Base-by-base conservation (phyloP, 2,888 invertebrate species). In the Lasioglossum villosulum region DNA sequence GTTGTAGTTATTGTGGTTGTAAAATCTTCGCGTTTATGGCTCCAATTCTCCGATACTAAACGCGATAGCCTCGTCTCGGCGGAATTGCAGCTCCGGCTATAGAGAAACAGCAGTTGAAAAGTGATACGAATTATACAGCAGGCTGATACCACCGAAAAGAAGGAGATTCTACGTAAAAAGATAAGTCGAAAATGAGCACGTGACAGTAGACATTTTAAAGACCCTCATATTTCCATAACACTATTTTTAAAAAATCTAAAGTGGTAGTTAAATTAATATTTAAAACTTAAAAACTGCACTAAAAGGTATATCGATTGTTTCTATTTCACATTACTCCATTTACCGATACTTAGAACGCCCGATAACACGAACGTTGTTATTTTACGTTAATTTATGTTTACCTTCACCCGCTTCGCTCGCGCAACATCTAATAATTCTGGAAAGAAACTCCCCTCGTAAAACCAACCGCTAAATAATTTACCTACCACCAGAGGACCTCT, bases 341-440 rank as follows among this genome's bases (percentile, higher is more conserved):
- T 70, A 2, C 39, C n/a, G 39, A 70, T 70, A 39, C 39, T 6
- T 16, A 2, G 70, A 39, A n/a, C 70, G 4, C 14, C 39, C 23
- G 70, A 70, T 70, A 70, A 14, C 70, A 39, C 37, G 37, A 70
- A 39, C 39, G 14, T 10, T 23, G 23, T 37, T 37, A 4, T 37
- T 68, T 70, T 70, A n/a, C 39, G 39, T 70, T 39, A 70, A 70
- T 70, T 70, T 70, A 70, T 70, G 70, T 70, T 70, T 70, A 39
- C 70, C 70, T 70, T 70, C 70, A 70, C 70, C 70, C 12, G 37
- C n/a, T 39, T 70, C 39, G 39, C 12, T 70, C 23, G 23, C 23
- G 23, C 14, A n/a, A 14, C 70, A 23, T 34, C 37, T 34, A 68
- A 37, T 34, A 68, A 37, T 68, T 23, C 4, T 37, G 68, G 23